These are phyloP conservation scores for Tribolium freemani DNA, from an alignment of 2,888 invertebrate species.

Conservation along the genomic window DNA sequence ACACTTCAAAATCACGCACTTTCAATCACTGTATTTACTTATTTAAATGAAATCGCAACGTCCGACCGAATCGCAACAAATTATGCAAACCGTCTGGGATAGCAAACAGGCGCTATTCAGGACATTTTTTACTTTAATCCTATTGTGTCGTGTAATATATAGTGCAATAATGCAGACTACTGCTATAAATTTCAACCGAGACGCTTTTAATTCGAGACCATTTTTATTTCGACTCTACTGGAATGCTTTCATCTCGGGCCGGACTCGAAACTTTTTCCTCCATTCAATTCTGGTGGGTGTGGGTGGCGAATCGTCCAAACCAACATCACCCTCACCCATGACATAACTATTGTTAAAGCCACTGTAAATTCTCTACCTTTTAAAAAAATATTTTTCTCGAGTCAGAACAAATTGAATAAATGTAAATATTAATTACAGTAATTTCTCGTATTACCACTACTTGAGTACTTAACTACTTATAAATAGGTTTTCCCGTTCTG, in stretches of 20 bases:
- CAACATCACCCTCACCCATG: background rate
- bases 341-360: too few relatives aligned
- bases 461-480: too few relatives aligned
- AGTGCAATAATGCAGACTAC: conserved; percentile 61
- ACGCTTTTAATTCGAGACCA: conserved; percentile 59
- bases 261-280: conserved; percentile 18
- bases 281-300: conserved; percentile 28
- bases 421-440: too few relatives aligned
- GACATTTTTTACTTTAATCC: conserved; percentile 62
- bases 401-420: too few relatives aligned
- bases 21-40: conserved; percentile 29
- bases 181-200: conserved; percentile 62
- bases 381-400: too few relatives aligned
- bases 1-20: conserved; percentile 31
- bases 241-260: conserved; percentile 38
- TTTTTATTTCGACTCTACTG: conserved; percentile 31
- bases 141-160: conserved; percentile 66
- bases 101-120: conserved; percentile 54
- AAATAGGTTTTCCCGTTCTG: too few relatives aligned
- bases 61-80: conserved; percentile 33
- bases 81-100: conserved; percentile 49
- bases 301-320: conserved; percentile 26
- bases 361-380: too few relatives aligned
- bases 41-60: conserved; percentile 20
- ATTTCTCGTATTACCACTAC: too few relatives aligned